These are phyloP conservation scores for Chydorus sphaericus DNA, from an alignment of 2,888 invertebrate species.

Conservation along the genomic window DNA sequence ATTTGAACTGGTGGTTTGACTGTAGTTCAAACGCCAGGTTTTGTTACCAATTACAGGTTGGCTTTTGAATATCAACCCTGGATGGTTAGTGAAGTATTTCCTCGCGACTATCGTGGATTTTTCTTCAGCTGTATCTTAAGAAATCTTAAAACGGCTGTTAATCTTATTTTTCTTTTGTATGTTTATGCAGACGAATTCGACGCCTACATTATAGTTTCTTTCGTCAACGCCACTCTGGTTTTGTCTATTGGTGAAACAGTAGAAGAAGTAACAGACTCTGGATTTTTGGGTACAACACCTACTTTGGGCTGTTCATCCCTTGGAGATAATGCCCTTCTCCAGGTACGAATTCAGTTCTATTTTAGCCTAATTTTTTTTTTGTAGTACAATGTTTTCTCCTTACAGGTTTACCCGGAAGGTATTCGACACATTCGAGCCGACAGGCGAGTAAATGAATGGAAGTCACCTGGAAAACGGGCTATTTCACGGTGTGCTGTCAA, in stretches of 20 bases:
- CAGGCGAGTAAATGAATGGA: conserved; percentile 98
- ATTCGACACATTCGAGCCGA: conserved; percentile 96
- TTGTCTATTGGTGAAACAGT: conserved; percentile 99
- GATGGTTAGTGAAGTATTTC: conserved; percentile 1
- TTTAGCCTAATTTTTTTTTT: conserved; percentile 7
- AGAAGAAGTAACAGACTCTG: conserved; percentile 99
- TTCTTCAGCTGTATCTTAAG: not conserved
- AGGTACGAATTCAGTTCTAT: conserved; percentile 43
- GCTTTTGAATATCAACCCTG: not conserved
- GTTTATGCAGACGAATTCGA: conserved; percentile 76
- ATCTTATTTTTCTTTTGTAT: not conserved
- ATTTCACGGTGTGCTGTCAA: conserved; percentile 98
- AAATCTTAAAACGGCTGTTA: not conserved
- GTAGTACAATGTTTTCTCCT: conserved; percentile 13
- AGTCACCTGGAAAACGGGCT: conserved; percentile 90
- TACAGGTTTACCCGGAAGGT: conserved; percentile 87
- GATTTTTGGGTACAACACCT: conserved; percentile 95
- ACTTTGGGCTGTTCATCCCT: conserved; percentile 95
- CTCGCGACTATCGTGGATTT: too few species aligned
- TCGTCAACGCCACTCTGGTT: conserved; percentile 95
- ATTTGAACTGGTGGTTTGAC: conserved; percentile 10
- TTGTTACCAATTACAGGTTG: conserved; percentile 7
- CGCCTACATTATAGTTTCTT: conserved; percentile 99
- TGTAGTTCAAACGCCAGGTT: conserved; percentile 12
- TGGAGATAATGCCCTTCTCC: conserved; percentile 93